Conservation (phyloP, 2,797 vertebrate species). For the Syngnathus acus region DNA sequence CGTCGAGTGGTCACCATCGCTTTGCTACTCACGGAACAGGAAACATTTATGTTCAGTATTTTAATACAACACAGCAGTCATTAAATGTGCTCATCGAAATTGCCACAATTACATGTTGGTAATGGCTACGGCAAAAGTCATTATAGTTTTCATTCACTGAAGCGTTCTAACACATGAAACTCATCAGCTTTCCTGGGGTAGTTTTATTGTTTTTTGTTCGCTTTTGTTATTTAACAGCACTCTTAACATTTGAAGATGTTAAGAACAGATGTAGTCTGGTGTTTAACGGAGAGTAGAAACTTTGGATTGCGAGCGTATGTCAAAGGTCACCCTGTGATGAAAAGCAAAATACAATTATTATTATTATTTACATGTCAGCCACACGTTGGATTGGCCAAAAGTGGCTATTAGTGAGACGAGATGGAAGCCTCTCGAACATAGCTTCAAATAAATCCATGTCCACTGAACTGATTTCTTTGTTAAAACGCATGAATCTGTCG, state of each 20-base stretch:
- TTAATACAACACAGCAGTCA: background rate
- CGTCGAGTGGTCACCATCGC: background rate
- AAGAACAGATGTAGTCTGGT: slow-evolving; percentile 61
- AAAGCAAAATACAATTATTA: slow-evolving; percentile 55
- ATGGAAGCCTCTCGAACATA: slow-evolving; percentile 29
- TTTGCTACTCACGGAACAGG: background rate
- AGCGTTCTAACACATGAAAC: background rate
- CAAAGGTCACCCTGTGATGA: slow-evolving; percentile 41
- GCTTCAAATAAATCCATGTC: background rate
- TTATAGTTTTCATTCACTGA: background rate
- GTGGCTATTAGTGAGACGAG: slow-evolving; percentile 55
- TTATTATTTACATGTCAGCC: slow-evolving; percentile 58
- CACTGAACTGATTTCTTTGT: background rate
- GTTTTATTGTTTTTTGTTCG: background rate
- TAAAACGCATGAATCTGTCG: background rate
- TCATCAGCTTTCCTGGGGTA: background rate
- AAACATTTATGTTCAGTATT: background rate
- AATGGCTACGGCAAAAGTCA: background rate
- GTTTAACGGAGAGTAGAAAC: slow-evolving; percentile 43
- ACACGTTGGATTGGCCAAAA: slow-evolving; percentile 52
- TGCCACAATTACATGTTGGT: background rate
- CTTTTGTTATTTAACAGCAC: background rate
- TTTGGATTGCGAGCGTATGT: slow-evolving; percentile 34
- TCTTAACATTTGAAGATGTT: background rate
- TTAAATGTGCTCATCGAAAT: slow-evolving; percentile 1